Evolutionary conservation across 2,888 invertebrate species (phyloP), one percentile per base, ranked within the genome.

Genomic region (Quadriops clusia): DNA sequence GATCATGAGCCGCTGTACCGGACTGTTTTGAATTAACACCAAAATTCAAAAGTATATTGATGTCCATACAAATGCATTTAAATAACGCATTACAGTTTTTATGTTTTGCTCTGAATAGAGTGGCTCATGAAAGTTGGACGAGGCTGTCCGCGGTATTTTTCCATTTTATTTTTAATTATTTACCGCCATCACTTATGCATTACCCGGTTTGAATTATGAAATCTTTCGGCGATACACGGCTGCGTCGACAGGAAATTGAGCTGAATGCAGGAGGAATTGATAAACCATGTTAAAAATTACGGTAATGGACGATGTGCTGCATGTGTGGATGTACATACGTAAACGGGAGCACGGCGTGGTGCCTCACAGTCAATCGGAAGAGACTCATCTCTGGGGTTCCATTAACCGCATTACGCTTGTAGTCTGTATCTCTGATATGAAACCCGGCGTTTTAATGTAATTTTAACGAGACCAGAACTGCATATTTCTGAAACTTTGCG

Each of bases 401-500:
- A 48, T 52, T 49, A 49, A 49, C 44, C 46, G 43, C 46, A 46
- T 48, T 47, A 46, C 38, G 43, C 42, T 41, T 42, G 42, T 42
- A 43, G 44, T 39, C 37, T 45, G 41, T 46, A 46, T 44, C 47
- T 45, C 46, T 44, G 50, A 54, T 54, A 54, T 52, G 49, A 50
- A 54, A 54, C 47, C 49, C 50, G 51, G 50, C 50, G 48, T 52
- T 54, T 55, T 57, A 56, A 57, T 57, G 56, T 51, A 54, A 56
- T 53, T 58, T 57, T 57, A 58, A 57, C 56, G 56, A 56, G 48
- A 39, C 40, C 44, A 42, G 43, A 47, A 49, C 43, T 46, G 48
- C 47, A 48, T 47, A 49, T 45, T 47, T 47, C 45, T 44, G 42
- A 42, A 49, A 46, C 41, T 49, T 49, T 44, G 44, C 38, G 37